phyloP scores from a whole-genome alignment of 2,797 vertebrate species.

The Echiichthys vipera region DNA sequence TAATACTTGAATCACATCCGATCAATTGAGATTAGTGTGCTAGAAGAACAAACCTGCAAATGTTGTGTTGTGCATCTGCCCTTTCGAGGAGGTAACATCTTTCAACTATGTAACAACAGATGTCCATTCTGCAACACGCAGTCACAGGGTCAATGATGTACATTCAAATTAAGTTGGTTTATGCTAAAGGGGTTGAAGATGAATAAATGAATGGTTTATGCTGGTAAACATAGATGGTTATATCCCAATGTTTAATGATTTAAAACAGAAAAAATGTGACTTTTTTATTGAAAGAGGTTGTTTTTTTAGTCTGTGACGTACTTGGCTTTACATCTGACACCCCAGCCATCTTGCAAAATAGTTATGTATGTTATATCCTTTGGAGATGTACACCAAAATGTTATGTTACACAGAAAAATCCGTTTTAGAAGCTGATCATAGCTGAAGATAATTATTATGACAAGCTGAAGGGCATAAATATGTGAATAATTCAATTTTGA shows the following conservation, averaged over 20 bases:
- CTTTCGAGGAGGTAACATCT: neutral
- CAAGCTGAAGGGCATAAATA: neutral
- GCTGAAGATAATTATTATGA: too few species aligned
- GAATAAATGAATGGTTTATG: too few species aligned
- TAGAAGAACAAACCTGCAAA: neutral
- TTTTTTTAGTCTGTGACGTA: neutral
- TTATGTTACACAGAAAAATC: too few species aligned
- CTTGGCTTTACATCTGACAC: neutral
- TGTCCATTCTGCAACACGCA: slow-evolving; percentile 23
- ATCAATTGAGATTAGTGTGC: slow-evolving; percentile 27
- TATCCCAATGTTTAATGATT: neutral
- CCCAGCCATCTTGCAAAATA: neutral
- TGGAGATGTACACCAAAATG: neutral
- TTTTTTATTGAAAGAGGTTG: neutral
- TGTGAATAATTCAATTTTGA: neutral
- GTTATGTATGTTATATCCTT: neutral
- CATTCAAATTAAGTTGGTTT: neutral
- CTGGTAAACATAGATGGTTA: neutral
- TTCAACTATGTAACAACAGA: neutral
- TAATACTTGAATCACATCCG: slow-evolving; percentile 42
- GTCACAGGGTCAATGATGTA: neutral
- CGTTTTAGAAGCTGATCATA: too few species aligned
- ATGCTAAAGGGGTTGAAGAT: too few species aligned
- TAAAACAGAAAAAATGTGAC: neutral
- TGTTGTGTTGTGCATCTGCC: neutral